These are phyloP conservation scores for Trissoscelio sp. DNA, from an alignment of 2,888 invertebrate genomes.

Conservation along the genomic window DNA sequence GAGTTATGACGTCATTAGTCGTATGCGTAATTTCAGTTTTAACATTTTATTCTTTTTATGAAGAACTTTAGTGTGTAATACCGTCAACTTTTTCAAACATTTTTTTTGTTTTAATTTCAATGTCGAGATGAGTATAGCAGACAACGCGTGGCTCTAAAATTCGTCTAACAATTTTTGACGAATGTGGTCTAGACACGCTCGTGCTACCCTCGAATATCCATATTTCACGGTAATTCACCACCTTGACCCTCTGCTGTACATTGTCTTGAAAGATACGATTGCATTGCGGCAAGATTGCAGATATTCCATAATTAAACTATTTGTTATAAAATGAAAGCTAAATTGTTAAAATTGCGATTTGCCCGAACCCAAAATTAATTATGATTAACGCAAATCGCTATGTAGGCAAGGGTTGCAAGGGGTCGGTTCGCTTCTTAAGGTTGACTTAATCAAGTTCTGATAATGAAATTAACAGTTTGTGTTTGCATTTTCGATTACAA, in stretches of 20 bases:
- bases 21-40: too few species aligned
- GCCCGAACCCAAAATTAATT: conserved; percentile 2
- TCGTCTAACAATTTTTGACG: conserved; percentile 72
- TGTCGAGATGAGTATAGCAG: conserved; percentile 42
- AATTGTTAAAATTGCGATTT: conserved; percentile 36
- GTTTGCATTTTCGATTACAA: conserved; percentile 36
- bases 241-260: conserved; percentile 74
- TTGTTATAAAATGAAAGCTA: conserved; percentile 54
- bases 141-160: conserved; percentile 43
- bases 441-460: conserved; percentile 35
- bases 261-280: conserved; percentile 56
- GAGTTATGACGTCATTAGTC: too few species aligned
- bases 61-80: too few species aligned
- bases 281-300: conserved; percentile 64
- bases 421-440: conserved; percentile 11
- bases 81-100: background rate
- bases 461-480: conserved; percentile 42
- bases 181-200: conserved; percentile 78
- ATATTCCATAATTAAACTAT: conserved; percentile 59
- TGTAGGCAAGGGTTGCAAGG: background rate
- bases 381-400: conserved; percentile 22
- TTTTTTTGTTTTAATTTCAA: conserved; percentile 33
- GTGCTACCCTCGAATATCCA: conserved; percentile 73
- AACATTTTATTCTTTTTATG: too few species aligned
- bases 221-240: conserved; percentile 74